phyloP scores from a whole-genome alignment of 2,888 invertebrate genomes.

The Amphiduros pacificus region DNA sequence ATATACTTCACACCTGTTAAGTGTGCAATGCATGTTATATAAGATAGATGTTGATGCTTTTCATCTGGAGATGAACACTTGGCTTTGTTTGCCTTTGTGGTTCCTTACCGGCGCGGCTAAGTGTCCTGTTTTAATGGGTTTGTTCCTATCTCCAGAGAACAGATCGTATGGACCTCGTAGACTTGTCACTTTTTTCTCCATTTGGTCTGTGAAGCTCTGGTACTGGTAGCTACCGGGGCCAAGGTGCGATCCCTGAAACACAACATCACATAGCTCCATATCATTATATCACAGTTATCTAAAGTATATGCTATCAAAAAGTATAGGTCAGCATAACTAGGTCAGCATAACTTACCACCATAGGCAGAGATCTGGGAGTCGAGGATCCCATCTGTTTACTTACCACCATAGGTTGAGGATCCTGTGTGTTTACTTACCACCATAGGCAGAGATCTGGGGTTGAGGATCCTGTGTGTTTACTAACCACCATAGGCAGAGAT shows the following conservation, averaged over 20 bases:
- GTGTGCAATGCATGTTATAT: too few relatives aligned
- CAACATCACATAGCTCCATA: too few relatives aligned
- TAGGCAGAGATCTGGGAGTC: conserved; percentile 41
- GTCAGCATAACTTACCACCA: conserved; percentile 46
- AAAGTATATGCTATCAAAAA: too few relatives aligned
- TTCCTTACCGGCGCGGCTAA: conserved; percentile 52
- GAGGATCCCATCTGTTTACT: conserved; percentile 47
- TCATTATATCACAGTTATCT: too few relatives aligned
- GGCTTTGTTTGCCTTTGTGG: neutral
- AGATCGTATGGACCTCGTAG: conserved; percentile 55
- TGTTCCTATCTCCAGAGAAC: conserved; percentile 55
- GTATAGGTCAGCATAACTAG: too few relatives aligned
- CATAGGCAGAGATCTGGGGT: neutral
- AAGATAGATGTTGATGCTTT: neutral
- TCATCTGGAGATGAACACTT: neutral
- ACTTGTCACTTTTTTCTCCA: conserved; percentile 48
- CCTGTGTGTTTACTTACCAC: conserved; percentile 45
- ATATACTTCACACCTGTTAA: too few relatives aligned
- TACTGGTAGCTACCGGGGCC: conserved; percentile 56
- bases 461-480: conserved; percentile 11
- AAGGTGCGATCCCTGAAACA: conserved; percentile 49
- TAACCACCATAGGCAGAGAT: conserved; percentile 44
- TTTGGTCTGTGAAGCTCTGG: conserved; percentile 48
- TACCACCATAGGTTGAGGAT: conserved; percentile 45
- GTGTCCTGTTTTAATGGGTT: conserved; percentile 55